Conservation (phyloP, 2,888 invertebrate genomes). For the Heliconius charithonia region DNA sequence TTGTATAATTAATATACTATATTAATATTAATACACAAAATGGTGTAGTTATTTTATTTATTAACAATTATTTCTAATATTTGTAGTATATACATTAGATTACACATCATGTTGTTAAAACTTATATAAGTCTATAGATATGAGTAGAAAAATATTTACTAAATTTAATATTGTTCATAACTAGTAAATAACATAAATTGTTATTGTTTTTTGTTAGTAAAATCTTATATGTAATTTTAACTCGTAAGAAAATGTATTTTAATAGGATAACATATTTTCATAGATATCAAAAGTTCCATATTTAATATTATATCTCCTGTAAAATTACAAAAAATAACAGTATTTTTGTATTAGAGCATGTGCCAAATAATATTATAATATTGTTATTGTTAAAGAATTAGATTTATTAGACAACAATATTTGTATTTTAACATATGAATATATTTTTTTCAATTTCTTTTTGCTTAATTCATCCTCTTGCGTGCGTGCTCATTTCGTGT, state of each 20-base stretch:
- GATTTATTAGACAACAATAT: slow-evolving; percentile 24
- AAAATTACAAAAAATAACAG: not conserved
- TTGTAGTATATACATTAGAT: not conserved
- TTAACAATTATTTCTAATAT: not conserved
- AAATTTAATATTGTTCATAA: not conserved
- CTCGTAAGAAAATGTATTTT: not conserved
- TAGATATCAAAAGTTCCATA: not conserved
- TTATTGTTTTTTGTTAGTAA: not conserved
- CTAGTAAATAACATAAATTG: not conserved
- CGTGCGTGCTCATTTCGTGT: too few species aligned
- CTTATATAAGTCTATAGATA: not conserved
- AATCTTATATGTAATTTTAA: not conserved
- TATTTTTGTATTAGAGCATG: slow-evolving; percentile 6
- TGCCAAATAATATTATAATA: slow-evolving; percentile 26
- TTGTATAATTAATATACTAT: not conserved
- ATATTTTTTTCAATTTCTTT: slow-evolving; percentile 24
- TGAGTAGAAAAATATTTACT: not conserved
- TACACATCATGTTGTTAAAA: not conserved
- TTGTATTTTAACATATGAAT: slow-evolving; percentile 25
- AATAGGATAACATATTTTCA: not conserved
- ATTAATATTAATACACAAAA: not conserved
- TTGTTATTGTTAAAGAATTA: slow-evolving; percentile 32
- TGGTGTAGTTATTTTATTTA: not conserved
- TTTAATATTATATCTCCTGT: not conserved
- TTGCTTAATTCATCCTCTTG: not conserved